A percentile compares a stretch with the other conserved stretches of the same genome.
Evolutionary conservation across 30 jellyfish, hydroid and myxozoan species (phyloP).

Genomic region (Rhopilema esculentum): DNA sequence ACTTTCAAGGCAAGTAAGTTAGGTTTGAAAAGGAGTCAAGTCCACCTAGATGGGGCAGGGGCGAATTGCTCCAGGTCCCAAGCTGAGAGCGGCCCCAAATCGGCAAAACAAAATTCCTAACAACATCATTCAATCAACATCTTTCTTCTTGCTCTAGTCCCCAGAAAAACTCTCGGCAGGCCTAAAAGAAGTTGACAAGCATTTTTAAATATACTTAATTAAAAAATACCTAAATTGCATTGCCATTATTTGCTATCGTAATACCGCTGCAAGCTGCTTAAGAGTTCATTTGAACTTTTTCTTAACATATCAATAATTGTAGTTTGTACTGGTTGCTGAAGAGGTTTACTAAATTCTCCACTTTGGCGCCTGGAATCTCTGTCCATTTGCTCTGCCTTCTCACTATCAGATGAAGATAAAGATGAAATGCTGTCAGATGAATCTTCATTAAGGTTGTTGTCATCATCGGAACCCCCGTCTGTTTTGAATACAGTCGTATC

Average conservation of each 20-base stretch:
- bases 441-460: slow-evolving; percentile 20
- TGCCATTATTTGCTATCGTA: slow-evolving; percentile 15
- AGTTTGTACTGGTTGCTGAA: slow-evolving; percentile 29
- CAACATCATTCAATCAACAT: too few species aligned
- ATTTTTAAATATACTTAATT: background rate
- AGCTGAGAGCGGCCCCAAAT: too few species aligned
- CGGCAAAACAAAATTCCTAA: too few species aligned
- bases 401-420: slow-evolving; percentile 37
- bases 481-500: background rate
- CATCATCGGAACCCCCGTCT: background rate
- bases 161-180: too few species aligned
- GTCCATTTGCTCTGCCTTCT: background rate
- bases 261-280: slow-evolving; percentile 54
- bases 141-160: too few species aligned
- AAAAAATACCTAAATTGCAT: background rate
- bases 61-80: too few species aligned
- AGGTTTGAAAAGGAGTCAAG: too few species aligned
- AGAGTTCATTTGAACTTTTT: slow-evolving; percentile 45
- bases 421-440: slow-evolving; percentile 24
- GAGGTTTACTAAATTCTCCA: slow-evolving; percentile 20
- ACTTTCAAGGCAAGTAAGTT: too few species aligned
- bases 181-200: background rate
- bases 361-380: slow-evolving; percentile 5
- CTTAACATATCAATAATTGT: slow-evolving; percentile 30
- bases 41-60: too few species aligned